Evolutionary conservation across 2,797 vertebrate species (phyloP).

Genomic region (Buceros bicornis): DNA sequence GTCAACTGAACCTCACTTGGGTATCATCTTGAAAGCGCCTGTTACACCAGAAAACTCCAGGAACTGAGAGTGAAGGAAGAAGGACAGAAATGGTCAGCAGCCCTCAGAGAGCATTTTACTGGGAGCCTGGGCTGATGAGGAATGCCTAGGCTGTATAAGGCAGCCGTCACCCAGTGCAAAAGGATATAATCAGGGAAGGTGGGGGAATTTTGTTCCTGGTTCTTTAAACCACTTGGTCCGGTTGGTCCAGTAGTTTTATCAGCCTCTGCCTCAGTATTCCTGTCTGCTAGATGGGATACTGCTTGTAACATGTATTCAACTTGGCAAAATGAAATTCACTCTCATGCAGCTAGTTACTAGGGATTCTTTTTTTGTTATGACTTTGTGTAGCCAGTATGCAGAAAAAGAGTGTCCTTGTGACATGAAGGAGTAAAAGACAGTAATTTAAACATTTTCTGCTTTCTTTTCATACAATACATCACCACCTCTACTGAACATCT

Average conservation of each 20-base stretch:
- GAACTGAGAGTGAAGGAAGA: not conserved
- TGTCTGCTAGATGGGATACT: not conserved
- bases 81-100: not conserved
- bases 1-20: not conserved
- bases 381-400: not conserved
- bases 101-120: not conserved
- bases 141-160: not conserved
- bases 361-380: not conserved
- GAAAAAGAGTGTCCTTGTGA: not conserved
- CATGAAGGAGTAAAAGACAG: not conserved
- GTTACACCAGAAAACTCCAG: not conserved
- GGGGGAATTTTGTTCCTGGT: not conserved
- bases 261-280: not conserved
- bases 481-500: not conserved
- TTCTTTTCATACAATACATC: not conserved
- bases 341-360: not conserved
- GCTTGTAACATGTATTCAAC: not conserved
- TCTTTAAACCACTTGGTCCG: not conserved
- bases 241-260: not conserved
- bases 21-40: not conserved
- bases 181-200: not conserved
- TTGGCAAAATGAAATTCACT: not conserved
- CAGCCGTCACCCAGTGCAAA: not conserved
- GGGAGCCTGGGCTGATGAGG: not conserved
- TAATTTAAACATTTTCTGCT: not conserved